These are phyloP conservation scores for Argyresthia goedartella DNA, from an alignment of 2,888 invertebrate species.

Conservation along the genomic window DNA sequence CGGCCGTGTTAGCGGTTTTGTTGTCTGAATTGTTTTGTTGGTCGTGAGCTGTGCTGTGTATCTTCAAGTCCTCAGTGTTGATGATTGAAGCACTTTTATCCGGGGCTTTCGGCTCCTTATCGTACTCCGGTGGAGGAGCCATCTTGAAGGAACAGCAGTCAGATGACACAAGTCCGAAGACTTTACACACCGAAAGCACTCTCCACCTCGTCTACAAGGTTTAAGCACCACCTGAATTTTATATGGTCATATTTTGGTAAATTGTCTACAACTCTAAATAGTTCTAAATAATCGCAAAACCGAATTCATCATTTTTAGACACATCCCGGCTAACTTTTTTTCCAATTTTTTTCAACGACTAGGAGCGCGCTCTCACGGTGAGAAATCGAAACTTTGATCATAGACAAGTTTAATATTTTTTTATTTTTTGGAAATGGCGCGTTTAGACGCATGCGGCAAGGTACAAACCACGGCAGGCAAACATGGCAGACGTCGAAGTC, in stretches of 20 bases:
- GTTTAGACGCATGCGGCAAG: too few relatives aligned
- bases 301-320: conserved; percentile 59
- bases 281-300: conserved; percentile 52
- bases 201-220: conserved; percentile 34
- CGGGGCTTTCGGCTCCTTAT: conserved; percentile 81
- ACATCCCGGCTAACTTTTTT: conserved; percentile 59
- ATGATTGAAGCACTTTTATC: conserved; percentile 71
- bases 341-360: conserved; percentile 35
- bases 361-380: conserved; percentile 20
- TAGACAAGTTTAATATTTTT: neutral
- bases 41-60: conserved; percentile 49
- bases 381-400: neutral
- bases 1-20: conserved; percentile 38
- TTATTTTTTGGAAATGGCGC: too few relatives aligned
- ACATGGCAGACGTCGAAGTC: too few relatives aligned
- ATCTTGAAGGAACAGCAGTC: conserved; percentile 75
- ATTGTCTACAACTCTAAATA: conserved; percentile 43
- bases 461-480: too few relatives aligned
- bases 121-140: conserved; percentile 84
- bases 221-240: conserved; percentile 43
- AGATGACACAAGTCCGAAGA: conserved; percentile 72
- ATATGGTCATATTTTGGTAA: conserved; percentile 43
- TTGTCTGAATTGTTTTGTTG: conserved; percentile 49
- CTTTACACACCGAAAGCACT: conserved; percentile 57
- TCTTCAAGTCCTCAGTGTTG: conserved; percentile 59